These are phyloP conservation scores for Phataginus tricuspis DNA, from an alignment of 2,797 vertebrate species.

Conservation along the genomic window DNA sequence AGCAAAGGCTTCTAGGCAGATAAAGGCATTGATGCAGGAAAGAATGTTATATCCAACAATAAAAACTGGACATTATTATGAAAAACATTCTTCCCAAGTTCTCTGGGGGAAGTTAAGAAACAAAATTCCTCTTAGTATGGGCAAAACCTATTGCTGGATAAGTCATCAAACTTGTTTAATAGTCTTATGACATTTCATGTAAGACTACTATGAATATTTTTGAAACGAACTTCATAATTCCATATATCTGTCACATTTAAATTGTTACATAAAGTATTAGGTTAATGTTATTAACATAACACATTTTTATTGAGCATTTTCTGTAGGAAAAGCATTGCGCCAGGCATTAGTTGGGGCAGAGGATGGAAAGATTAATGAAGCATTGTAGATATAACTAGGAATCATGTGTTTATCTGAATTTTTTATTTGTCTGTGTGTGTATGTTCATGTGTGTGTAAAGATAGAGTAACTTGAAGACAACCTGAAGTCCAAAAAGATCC, in stretches of 20 bases:
- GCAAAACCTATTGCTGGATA: background rate
- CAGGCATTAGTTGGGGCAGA: background rate
- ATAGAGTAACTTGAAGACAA: background rate
- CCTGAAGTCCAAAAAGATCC: background rate
- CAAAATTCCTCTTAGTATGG: background rate
- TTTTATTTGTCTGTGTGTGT: background rate
- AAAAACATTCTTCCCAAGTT: background rate
- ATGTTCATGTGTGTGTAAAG: background rate
- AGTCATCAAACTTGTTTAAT: slow-evolving; percentile 4
- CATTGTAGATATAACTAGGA: background rate
- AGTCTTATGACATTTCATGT: background rate
- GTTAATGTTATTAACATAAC: background rate
- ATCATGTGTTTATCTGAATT: background rate
- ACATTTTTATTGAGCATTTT: background rate
- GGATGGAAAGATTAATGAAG: background rate
- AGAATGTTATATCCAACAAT: slow-evolving; percentile 16
- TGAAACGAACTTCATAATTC: slow-evolving; percentile 23
- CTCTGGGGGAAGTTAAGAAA: background rate
- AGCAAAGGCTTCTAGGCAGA: background rate
- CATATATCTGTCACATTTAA: background rate
- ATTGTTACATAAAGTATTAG: slow-evolving; percentile 18
- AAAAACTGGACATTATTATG: background rate
- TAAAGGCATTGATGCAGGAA: slow-evolving; percentile 1
- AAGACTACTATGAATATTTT: slow-evolving; percentile 28
- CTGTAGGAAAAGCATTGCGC: background rate